A percentile compares a stretch with the other conserved stretches of the same genome.
Conservation (phyloP, 1,140 invertebrate species). For the Drosophila bocki region DNA sequence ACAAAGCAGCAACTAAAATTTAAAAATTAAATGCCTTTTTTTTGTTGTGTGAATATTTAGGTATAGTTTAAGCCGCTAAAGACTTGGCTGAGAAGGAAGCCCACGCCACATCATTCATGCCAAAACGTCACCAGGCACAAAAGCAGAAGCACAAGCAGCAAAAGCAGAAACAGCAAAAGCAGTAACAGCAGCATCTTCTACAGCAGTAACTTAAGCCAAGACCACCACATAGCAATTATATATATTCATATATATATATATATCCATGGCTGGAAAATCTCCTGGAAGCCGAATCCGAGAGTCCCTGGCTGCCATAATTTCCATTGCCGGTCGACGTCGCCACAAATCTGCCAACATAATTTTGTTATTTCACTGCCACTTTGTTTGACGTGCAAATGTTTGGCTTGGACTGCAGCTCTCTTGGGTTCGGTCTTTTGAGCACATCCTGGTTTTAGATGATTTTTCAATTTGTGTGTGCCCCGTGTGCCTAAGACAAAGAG, state of each 20-base stretch:
- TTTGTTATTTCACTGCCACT: conserved; percentile 84
- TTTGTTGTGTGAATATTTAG: background rate
- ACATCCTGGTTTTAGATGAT: conserved; percentile 71
- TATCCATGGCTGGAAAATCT: conserved; percentile 5
- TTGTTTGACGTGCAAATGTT: conserved; percentile 83
- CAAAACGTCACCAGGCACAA: conserved; percentile 58
- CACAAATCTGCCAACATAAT: conserved; percentile 84
- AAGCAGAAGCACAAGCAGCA: background rate
- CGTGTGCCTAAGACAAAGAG: conserved; percentile 58
- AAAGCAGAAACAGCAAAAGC: background rate
- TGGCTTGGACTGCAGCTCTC: conserved; percentile 27
- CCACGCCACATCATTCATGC: conserved; percentile 83
- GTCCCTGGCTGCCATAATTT: conserved; percentile 62
- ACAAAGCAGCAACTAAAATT: conserved; percentile 7
- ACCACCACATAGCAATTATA: conserved; percentile 77
- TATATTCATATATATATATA: background rate
- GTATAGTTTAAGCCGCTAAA: conserved; percentile 15
- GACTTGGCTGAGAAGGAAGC: conserved; percentile 57
- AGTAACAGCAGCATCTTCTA: background rate
- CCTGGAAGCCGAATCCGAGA: conserved; percentile 3
- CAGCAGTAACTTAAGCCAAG: conserved; percentile 45
- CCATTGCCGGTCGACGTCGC: conserved; percentile 60
- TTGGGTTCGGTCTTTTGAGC: conserved; percentile 4
- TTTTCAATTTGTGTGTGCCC: conserved; percentile 72
- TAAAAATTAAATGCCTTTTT: conserved; percentile 2